These are phyloP conservation scores for Leptothorax acervorum DNA, from an alignment of 2,888 invertebrate species.

Conservation along the genomic window DNA sequence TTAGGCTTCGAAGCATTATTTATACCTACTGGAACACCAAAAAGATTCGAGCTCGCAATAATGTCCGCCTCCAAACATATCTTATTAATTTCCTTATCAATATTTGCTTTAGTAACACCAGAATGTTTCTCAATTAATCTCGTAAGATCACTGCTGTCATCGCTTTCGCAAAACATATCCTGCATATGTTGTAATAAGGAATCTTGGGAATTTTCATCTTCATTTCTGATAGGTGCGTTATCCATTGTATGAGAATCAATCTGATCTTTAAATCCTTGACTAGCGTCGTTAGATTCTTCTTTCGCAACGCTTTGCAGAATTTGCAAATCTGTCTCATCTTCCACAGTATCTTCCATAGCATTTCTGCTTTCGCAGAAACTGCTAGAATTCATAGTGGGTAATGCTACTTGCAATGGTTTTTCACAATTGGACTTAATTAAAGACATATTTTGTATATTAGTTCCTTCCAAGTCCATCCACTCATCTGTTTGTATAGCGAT, in stretches of 20 bases:
- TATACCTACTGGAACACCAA: conserved; percentile 19
- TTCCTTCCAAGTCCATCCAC: conserved; percentile 54
- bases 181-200: conserved; percentile 81
- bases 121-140: conserved; percentile 81
- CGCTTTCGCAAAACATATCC: conserved; percentile 82
- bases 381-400: conserved; percentile 58
- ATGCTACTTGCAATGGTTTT: conserved; percentile 52
- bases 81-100: conserved; percentile 78
- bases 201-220: conserved; percentile 79
- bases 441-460: conserved; percentile 61
- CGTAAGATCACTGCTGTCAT: conserved; percentile 80
- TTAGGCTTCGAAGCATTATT: conserved; percentile 32
- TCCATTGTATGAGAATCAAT: conserved; percentile 23
- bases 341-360: conserved; percentile 10
- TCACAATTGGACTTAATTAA: conserved; percentile 62
- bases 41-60: background rate
- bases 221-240: conserved; percentile 55
- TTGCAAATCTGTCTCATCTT: conserved; percentile 31
- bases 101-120: conserved; percentile 76
- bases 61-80: conserved; percentile 71
- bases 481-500: conserved; percentile 77
- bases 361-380: conserved; percentile 34
- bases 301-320: conserved; percentile 30
- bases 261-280: conserved; percentile 14
- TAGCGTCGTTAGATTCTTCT: conserved; percentile 35